Evolutionary conservation across 2,888 invertebrate species (phyloP), one percentile per base, ranked within the genome.

Genomic region (Oithona nana): DNA sequence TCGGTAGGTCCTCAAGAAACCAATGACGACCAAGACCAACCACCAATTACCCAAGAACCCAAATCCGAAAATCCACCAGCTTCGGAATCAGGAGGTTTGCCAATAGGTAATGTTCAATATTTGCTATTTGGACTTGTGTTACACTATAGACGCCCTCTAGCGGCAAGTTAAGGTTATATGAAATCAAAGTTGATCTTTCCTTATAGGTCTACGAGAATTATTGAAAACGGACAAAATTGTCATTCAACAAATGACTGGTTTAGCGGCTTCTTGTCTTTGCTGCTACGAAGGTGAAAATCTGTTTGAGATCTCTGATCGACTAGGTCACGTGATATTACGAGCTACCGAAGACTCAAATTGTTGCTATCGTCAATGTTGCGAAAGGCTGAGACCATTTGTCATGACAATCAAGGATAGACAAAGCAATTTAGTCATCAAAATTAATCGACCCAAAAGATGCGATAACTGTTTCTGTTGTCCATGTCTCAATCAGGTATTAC

Each of bases 381-480:
- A 57, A 20, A 20, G 20, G 3, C 39, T 57, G 20, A n/a, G 57
- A 28, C n/a, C 30, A 6, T 39, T 57, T 2, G 6, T 31, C n/a
- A 39, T 57, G 31, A 26, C n/a, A 8, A 39, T 57, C 22, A 20
- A 26, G 4, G 57, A 57, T 20, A n/a, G 30, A 30, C 6, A 57
- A n/a, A 31, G 57, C 39, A 31, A 57, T 30, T 29, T 30, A 20
- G 20, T 57, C 39, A 22, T 57, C 16, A n/a, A 22, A 20, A 31
- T 57, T 11, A 20, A n/a, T n/a, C n/a, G 57, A n/a, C 57, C 57
- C 1, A 20, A 24, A 4, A n/a, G 39, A 16, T 57, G 57, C 39
- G 28, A 57, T 57, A 57, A 39, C 2, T 30, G 29, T 24, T 26
- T 54, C 28, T 57, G 57, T 26, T 57, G 30, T 31, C 57, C 57